Percentiles rank a stretch among this genome's conserved stretches.
These are phyloP conservation scores for Merodon equestris DNA, from an alignment of 2,888 invertebrate genomes.

Conservation along the genomic window DNA sequence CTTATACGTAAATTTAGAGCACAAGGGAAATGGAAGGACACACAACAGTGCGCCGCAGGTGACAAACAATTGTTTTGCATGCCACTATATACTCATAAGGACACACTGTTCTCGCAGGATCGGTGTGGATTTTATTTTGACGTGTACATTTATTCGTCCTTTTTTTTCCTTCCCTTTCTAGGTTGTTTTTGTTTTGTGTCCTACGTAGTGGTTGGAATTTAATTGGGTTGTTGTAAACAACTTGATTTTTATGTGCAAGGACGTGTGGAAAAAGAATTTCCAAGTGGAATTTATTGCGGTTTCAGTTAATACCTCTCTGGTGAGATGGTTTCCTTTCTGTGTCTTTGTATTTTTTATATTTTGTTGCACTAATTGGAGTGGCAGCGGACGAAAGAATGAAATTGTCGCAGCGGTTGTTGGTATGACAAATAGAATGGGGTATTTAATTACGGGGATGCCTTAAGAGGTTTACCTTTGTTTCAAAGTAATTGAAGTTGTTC, in stretches of 20 bases:
- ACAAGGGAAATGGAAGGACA: neutral
- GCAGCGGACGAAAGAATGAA: no score
- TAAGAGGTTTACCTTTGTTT: no score
- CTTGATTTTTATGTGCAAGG: slow-evolving; percentile 42
- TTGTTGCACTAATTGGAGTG: slow-evolving; percentile 15
- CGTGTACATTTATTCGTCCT: neutral
- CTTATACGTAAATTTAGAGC: neutral
- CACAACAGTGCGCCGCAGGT: slow-evolving; percentile 38
- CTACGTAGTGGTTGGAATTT: slow-evolving; percentile 34
- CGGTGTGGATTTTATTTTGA: slow-evolving; percentile 20
- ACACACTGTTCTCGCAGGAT: slow-evolving; percentile 14
- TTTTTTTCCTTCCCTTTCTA: neutral
- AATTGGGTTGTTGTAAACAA: slow-evolving; percentile 56
- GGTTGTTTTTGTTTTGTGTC: slow-evolving; percentile 14
- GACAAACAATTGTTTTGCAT: slow-evolving; percentile 40
- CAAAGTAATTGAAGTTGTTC: no score
- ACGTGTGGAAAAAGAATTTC: slow-evolving; percentile 15
- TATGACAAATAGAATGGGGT: no score
- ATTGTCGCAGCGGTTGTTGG: no score
- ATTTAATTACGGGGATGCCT: no score
- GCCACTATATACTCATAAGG: slow-evolving; percentile 14
- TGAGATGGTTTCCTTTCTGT: neutral
- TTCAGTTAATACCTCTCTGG: slow-evolving; percentile 6
- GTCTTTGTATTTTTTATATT: neutral
- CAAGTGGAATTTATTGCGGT: slow-evolving; percentile 32